These are phyloP conservation scores for Thalassarche chlororhynchos DNA, from an alignment of 2,113 vertebrate species.

Conservation along the genomic window DNA sequence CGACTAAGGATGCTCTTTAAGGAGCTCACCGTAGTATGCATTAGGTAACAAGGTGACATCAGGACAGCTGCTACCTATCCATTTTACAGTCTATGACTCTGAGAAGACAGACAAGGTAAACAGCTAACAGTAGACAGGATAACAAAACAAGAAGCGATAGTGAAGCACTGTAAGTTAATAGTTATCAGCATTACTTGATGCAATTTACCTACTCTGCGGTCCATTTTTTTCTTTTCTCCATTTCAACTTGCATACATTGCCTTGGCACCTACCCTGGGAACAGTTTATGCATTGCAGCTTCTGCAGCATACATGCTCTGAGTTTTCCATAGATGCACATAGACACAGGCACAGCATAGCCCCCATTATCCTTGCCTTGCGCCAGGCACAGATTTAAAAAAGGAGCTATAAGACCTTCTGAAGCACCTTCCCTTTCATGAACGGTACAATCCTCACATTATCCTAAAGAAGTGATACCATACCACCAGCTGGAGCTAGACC, in stretches of 20 bases:
- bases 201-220: neutral
- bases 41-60: neutral
- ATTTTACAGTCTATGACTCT: neutral
- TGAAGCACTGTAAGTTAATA: neutral
- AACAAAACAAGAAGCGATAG: neutral
- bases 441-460: neutral
- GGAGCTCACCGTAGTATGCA: neutral
- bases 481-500: neutral
- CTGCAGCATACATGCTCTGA: accelerated
- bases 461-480: neutral
- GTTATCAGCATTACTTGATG: neutral
- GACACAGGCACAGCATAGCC: neutral
- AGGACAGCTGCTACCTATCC: neutral
- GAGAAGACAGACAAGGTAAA: neutral
- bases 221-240: neutral
- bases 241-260: neutral
- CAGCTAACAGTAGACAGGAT: neutral
- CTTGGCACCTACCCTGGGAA: neutral
- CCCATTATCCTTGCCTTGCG: neutral
- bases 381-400: neutral
- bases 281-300: neutral
- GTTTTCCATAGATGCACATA: neutral
- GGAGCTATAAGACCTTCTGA: neutral
- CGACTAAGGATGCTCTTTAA: neutral
- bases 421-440: neutral